Percentiles rank a stretch among this genome's conserved stretches.
These are phyloP conservation scores for Halcyon smyrnensis DNA, from an alignment of 2,797 vertebrate species.

Conservation along the genomic window DNA sequence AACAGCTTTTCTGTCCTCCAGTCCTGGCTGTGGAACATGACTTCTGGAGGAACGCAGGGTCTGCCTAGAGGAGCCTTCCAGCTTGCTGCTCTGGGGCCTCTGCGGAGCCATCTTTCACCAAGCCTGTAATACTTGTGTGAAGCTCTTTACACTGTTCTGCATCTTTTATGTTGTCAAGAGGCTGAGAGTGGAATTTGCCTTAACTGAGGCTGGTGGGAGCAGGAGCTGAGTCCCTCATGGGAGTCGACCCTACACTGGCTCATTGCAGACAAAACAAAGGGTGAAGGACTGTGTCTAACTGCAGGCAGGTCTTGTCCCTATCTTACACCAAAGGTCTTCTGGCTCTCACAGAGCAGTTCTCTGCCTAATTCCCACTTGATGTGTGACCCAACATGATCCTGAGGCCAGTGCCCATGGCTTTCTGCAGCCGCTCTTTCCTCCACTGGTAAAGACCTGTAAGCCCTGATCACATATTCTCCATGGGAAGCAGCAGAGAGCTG, in stretches of 20 bases:
- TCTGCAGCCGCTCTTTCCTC: background rate
- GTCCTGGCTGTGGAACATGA: background rate
- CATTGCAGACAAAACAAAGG: accelerated
- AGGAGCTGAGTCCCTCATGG: background rate
- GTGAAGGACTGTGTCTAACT: accelerated
- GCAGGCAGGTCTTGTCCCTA: background rate
- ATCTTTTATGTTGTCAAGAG: background rate
- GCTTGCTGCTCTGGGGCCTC: background rate
- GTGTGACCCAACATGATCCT: accelerated
- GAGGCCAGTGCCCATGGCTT: accelerated
- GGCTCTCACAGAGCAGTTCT: background rate
- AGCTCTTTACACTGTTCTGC: background rate
- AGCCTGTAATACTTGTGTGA: accelerated
- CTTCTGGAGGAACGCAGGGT: background rate
- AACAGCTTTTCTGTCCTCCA: background rate
- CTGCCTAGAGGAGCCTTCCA: background rate
- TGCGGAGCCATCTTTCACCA: background rate
- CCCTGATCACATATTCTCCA: accelerated
- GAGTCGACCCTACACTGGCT: accelerated
- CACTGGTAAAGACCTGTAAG: accelerated
- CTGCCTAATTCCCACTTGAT: background rate
- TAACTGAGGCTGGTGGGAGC: background rate
- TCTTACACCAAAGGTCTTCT: background rate
- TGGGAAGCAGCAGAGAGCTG: background rate
- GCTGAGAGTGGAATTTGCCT: background rate